Evolutionary conservation across 2,888 invertebrate species (phyloP), one percentile per base, ranked within the genome.

Genomic region (Melieria picta): DNA sequence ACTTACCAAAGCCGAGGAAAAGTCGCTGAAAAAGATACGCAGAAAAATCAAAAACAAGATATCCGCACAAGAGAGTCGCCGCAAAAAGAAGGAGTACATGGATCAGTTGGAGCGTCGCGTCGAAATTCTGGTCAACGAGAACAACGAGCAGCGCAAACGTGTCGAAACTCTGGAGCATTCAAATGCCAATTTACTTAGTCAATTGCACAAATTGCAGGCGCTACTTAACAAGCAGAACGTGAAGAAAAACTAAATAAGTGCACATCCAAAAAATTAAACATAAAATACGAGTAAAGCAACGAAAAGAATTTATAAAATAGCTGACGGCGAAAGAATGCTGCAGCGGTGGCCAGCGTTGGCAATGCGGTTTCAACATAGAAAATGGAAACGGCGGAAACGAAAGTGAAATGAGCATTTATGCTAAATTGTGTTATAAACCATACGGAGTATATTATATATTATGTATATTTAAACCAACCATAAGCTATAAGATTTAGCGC

Each of bases 31-130:
- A 88, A 98, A 99, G 88, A 98, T 99, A 76, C 90, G 99, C 78
- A 92, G 99, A 88, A 99, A 99, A 93, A 99, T 99, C 75, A 99
- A 99, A 89, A 99, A 99, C 88, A 99, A 99, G 98, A 97, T 99
- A 88, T 98, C 98, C 73, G 99, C 99, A 76, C 99, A 99, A 90
- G 99, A 99, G 88, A 98, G 98, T 83, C 91, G 99, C 81, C 91
- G 99, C 83, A 99, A 99, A 90, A 98, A 99, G 89, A 99, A 99
- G 85, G 99, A 99, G 87, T 99, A 99, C 88, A 95, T 99, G 93
- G 99, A 99, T 88, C 95, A 96, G 79, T 89, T 99, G 74, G 99
- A 99, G 84, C 92, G 96, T 86, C 94, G 95, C 86, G 95, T 95
- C 7, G 94, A 95, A 80, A 88, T 92, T 66, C 88, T 96, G 77